phyloP scores from a whole-genome alignment of 2,888 invertebrate species.

The Gymnocheta viridis region DNA sequence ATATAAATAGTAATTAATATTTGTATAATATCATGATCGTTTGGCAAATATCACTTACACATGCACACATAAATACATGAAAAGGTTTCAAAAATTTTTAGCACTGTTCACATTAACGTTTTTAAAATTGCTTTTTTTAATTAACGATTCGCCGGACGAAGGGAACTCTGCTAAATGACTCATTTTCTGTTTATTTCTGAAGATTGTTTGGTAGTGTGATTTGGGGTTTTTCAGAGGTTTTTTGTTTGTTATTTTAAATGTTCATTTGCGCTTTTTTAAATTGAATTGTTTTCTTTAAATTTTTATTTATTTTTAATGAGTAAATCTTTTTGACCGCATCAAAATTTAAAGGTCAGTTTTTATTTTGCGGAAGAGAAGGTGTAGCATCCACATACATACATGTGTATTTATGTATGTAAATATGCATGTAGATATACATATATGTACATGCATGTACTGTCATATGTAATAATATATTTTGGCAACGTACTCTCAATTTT shows the following conservation, averaged over 20 bases:
- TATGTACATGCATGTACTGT: no score
- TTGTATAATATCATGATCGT: not conserved
- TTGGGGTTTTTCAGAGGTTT: not conserved
- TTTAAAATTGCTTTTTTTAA: not conserved
- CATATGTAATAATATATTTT: no score
- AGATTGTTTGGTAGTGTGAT: not conserved
- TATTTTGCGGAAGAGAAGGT: no score
- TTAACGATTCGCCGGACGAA: not conserved
- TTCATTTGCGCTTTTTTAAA: not conserved
- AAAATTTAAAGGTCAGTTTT: not conserved
- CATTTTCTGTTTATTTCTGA: not conserved
- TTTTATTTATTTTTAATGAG: not conserved
- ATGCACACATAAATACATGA: no score
- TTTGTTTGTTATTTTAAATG: not conserved
- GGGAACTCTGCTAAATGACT: constrained; percentile 13
- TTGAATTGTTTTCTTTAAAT: not conserved
- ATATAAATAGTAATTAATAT: no score
- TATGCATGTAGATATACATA: no score
- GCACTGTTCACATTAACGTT: not conserved
- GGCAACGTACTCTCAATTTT: no score
- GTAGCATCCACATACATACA: no score
- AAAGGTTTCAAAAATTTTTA: not conserved
- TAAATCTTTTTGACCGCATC: not conserved
- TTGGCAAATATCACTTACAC: not conserved
- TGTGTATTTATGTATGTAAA: no score